Conservation (phyloP, 2,888 invertebrate species). For the Lapara coniferarum region DNA sequence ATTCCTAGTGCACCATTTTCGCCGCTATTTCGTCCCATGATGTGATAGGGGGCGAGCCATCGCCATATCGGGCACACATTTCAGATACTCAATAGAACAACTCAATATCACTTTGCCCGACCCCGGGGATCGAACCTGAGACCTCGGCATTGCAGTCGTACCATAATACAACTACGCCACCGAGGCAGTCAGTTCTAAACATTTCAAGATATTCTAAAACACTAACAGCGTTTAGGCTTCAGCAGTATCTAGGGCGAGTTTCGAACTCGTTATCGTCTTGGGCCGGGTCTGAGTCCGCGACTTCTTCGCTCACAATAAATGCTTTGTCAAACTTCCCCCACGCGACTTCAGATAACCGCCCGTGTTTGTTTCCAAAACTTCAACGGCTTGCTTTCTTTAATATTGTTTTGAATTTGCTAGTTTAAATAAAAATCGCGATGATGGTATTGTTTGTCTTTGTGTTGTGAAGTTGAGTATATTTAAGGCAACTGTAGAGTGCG, state of each 20-base stretch:
- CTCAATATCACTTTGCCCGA: no score
- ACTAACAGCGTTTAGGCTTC: slow-evolving; percentile 31
- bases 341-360: slow-evolving; percentile 62
- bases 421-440: not conserved
- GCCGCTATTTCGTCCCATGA: no score
- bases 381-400: slow-evolving; percentile 47
- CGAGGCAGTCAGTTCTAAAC: no score
- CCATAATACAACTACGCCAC: no score
- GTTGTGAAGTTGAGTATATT: no score
- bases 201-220: slow-evolving; percentile 35
- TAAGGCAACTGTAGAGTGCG: no score
- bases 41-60: no score
- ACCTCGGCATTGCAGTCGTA: no score
- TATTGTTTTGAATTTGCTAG: slow-evolving; percentile 38
- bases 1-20: no score
- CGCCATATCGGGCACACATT: no score
- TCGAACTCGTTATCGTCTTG: slow-evolving; percentile 70
- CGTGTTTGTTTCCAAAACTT: slow-evolving; percentile 61
- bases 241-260: slow-evolving; percentile 46
- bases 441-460: not conserved
- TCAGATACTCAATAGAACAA: no score
- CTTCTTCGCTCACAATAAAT: slow-evolving; percentile 73
- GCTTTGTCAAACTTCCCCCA: slow-evolving; percentile 72
- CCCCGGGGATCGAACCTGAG: no score
- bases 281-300: slow-evolving; percentile 48